A percentile compares a stretch with the other conserved stretches of the same genome.
These are phyloP conservation scores for Siphamia tubifer DNA, from an alignment of 2,113 vertebrate species.

Conservation along the genomic window DNA sequence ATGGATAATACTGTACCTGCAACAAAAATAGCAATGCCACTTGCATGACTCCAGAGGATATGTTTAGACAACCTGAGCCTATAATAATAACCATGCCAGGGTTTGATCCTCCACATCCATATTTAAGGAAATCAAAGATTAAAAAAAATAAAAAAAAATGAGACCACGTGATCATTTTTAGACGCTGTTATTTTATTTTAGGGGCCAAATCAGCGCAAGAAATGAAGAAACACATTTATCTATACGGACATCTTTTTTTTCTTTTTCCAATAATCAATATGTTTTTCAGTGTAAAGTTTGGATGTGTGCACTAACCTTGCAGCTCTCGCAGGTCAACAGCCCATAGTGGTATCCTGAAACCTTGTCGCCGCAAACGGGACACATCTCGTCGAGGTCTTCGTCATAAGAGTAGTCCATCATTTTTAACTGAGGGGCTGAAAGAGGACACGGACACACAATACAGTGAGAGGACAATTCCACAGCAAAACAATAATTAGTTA, in stretches of 20 bases:
- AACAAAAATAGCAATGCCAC: neutral
- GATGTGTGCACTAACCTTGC: constrained; percentile 87
- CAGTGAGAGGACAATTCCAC: constrained; percentile 35
- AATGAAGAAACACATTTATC: too few species aligned
- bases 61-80: too few species aligned
- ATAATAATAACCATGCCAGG: too few species aligned
- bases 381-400: constrained; percentile 97
- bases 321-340: constrained; percentile 98
- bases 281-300: neutral
- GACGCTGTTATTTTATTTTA: too few species aligned
- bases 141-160: too few species aligned
- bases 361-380: constrained; percentile 98
- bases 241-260: too few species aligned
- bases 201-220: too few species aligned
- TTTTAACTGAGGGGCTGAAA: constrained; percentile 92
- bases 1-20: neutral
- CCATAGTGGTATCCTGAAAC: constrained; percentile 99
- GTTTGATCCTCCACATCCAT: too few species aligned
- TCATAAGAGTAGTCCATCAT: constrained; percentile 99
- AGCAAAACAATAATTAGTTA: constrained; percentile 23
- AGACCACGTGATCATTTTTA: too few species aligned
- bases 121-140: too few species aligned
- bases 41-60: neutral
- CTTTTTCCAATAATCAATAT: neutral
- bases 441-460: constrained; percentile 36